phyloP scores from a whole-genome alignment of 2,113 vertebrate genomes.

The rat (Rattus norvegicus) region DNA sequence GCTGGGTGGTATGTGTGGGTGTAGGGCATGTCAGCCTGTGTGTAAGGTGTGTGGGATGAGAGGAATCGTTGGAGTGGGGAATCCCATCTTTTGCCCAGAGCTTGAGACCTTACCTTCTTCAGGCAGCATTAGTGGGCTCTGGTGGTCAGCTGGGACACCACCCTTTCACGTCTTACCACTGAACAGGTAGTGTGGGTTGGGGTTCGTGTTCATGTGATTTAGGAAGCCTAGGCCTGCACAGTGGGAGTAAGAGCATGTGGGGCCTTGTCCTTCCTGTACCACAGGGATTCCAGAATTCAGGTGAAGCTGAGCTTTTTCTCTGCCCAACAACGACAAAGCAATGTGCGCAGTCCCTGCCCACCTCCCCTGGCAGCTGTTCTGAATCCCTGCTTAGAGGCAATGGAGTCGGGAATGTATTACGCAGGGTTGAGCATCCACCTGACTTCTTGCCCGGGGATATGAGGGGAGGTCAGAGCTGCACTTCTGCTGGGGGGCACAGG shows the following conservation, averaged over 20 bases:
- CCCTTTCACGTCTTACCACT: neutral
- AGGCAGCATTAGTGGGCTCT: neutral
- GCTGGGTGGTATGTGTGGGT: neutral
- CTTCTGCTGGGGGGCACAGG: neutral
- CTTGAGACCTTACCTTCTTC: neutral
- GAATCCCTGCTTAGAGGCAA: neutral
- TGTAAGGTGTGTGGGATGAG: neutral
- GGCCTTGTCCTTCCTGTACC: too few relatives aligned
- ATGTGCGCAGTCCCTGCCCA: neutral
- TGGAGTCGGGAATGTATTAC: neutral
- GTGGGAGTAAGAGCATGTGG: fast-evolving
- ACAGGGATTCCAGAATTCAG: too few relatives aligned
- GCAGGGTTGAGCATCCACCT: neutral
- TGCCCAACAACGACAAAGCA: neutral
- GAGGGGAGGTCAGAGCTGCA: neutral
- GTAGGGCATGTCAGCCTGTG: neutral
- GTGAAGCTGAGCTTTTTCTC: neutral
- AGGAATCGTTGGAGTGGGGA: neutral
- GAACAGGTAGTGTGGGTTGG: neutral
- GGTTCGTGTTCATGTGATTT: neutral
- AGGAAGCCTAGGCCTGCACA: neutral
- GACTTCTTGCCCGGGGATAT: neutral
- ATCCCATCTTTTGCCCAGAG: neutral
- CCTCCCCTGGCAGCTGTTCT: neutral
- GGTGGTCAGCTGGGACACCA: neutral